phyloP scores from a whole-genome alignment of 2,797 vertebrate species.

The Sebastolobus altivelis region DNA sequence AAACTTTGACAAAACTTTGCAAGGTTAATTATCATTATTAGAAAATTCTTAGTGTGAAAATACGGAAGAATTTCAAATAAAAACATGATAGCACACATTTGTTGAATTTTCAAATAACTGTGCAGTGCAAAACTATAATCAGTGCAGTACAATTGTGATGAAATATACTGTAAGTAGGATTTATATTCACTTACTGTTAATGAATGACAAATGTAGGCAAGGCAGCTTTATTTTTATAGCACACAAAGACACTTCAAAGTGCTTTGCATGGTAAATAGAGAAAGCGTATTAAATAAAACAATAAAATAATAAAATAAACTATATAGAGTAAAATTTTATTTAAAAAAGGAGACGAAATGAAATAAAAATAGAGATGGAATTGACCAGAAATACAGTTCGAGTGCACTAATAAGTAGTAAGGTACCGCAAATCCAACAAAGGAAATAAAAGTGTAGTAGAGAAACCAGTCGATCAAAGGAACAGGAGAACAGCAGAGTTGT shows the following conservation, averaged over 20 bases:
- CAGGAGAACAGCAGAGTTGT: background rate
- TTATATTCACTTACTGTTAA: background rate
- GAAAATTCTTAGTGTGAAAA: background rate
- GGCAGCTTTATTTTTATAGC: background rate
- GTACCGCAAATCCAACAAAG: too few relatives aligned
- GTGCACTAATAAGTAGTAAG: background rate
- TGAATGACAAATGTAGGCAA: background rate
- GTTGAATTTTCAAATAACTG: background rate
- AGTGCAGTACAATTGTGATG: background rate
- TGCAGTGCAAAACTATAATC: background rate
- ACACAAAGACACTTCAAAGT: too few relatives aligned
- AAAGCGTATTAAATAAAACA: background rate
- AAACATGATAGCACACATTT: background rate
- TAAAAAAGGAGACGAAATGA: background rate
- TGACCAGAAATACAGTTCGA: background rate
- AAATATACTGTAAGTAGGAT: background rate
- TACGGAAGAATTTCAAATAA: background rate
- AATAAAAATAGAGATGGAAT: background rate
- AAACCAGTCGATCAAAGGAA: background rate
- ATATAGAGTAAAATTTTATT: background rate
- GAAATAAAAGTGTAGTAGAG: background rate
- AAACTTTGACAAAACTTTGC: background rate
- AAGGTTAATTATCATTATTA: too few relatives aligned
- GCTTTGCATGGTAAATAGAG: background rate
- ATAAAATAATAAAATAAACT: background rate